Base-by-base conservation (phyloP, 2,888 invertebrate species). In the Acanthosoma haemorrhoidale region DNA sequence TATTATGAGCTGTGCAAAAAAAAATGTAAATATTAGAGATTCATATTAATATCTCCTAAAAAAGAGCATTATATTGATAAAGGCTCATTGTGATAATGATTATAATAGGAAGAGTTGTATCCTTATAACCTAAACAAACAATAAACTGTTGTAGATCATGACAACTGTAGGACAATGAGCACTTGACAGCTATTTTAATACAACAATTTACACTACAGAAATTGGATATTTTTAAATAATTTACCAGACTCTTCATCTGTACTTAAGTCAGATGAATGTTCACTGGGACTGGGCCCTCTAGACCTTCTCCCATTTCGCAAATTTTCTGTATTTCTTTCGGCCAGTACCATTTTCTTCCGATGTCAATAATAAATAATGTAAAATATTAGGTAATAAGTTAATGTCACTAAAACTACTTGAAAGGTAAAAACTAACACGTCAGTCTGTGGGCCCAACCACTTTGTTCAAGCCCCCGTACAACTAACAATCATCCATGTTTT, bases 201-300 rank as follows among this genome's bases (percentile, higher is more conserved):
- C n/a, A n/a, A n/a, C n/a, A n/a, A n/a, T n/a, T n/a, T n/a, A n/a
- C n/a, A n/a, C n/a, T n/a, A n/a, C n/a, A n/a, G n/a, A n/a, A n/a
- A n/a, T n/a, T n/a, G n/a, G n/a, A n/a, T n/a, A n/a, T n/a, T n/a
- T n/a, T n/a, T 59, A 38, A 43, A 41, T 69, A 80, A 84, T 89
- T 89, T 89, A 82, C 90, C 91, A 81, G 73, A 67, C 51, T 73
- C 73, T 41, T 93, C 93, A 78, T 92, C 93, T 76, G 91, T 91
- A 79, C 90, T 91, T 73, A 90, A 88, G 79, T 91, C 92, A 75
- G 90, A 70, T 51, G 64, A 64, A 82, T 90, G 90, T 74, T 86
- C 87, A 84, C 92, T 93, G 76, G 94, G 94, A 85, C 93, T 94
- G 79, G 93, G 91, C 80, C 93, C 94, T 80, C 92, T 86, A 77